Conservation (phyloP, 2,113 vertebrate species). For the Colius striatus region DNA sequence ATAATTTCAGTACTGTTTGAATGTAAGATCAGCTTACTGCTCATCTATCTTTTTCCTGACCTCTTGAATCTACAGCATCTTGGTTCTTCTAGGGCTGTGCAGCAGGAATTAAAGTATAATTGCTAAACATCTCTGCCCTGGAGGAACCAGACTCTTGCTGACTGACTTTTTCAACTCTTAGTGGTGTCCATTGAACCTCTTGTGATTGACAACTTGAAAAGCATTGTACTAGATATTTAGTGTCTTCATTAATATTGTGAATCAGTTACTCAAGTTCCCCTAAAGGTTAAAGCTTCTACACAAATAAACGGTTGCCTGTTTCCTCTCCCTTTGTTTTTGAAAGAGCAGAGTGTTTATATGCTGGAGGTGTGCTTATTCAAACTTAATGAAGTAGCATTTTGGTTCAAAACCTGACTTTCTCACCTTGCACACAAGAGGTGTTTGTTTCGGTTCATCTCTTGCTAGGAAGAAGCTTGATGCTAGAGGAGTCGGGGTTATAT, state of each 20-base stretch:
- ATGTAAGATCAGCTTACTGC: neutral
- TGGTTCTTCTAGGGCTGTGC: neutral
- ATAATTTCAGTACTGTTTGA: neutral
- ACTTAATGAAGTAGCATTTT: neutral
- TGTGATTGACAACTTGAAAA: neutral
- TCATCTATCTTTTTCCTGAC: neutral
- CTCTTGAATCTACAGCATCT: neutral
- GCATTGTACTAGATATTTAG: neutral
- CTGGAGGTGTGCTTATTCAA: neutral
- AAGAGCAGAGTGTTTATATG: neutral
- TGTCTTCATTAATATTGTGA: neutral
- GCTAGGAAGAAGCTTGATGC: neutral
- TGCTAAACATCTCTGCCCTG: neutral
- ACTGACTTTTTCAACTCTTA: neutral
- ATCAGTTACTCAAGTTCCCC: neutral
- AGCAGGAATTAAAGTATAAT: neutral
- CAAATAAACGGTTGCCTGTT: neutral
- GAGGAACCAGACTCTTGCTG: neutral
- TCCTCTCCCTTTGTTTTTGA: neutral
- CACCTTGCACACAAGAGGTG: neutral
- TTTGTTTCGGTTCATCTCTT: neutral
- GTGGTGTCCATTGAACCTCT: neutral
- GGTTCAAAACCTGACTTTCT: neutral
- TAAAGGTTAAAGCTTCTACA: neutral
- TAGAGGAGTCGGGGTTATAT: neutral